Conservation (phyloP, 1,140 invertebrate genomes). For the Forficula auricularia region DNA sequence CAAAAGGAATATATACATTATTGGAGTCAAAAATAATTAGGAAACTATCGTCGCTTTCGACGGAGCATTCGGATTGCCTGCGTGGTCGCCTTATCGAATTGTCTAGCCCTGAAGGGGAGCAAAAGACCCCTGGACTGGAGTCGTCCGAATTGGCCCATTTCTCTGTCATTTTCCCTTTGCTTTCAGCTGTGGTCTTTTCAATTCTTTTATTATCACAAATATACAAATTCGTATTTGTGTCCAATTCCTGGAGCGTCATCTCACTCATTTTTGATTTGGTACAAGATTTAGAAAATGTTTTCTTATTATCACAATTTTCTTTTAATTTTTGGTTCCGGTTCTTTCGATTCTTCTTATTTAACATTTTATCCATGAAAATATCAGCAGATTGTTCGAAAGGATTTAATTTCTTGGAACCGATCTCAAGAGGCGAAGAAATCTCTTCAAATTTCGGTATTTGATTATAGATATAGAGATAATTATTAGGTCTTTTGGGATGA, state of each 20-base stretch:
- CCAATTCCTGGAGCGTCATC: background rate
- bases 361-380: background rate
- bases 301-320: background rate
- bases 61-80: conserved; percentile 23
- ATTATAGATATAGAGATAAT: background rate
- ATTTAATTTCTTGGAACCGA: no score
- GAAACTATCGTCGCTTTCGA: conserved; percentile 27
- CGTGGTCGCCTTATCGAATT: conserved; percentile 12
- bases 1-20: conserved; percentile 3
- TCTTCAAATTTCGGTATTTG: background rate
- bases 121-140: no score
- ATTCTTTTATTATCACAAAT: conserved; percentile 6
- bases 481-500: background rate
- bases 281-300: background rate
- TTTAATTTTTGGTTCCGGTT: background rate
- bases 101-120: no score
- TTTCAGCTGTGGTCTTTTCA: conserved; percentile 4
- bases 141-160: conserved; percentile 3
- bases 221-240: background rate
- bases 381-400: background rate
- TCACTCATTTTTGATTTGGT: background rate
- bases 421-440: no score
- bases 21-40: conserved; percentile 22
- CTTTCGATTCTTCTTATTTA: background rate
- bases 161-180: conserved; percentile 4